phyloP scores from a whole-genome alignment of 2,113 vertebrate species.

The Scatophagus argus region DNA sequence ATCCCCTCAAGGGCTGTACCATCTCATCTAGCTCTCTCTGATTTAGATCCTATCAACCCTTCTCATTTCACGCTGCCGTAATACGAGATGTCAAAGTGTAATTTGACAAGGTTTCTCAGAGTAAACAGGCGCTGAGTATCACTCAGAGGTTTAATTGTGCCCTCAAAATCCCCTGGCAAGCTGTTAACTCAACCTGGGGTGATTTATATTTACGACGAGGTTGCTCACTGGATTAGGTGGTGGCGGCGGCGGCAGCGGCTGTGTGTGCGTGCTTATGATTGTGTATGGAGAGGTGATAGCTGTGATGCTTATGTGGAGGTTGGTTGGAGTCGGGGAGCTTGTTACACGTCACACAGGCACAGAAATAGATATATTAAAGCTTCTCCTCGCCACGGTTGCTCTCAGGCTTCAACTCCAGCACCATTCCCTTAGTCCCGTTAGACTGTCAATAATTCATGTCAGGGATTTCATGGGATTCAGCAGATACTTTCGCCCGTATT shows the following conservation, averaged over 20 bases:
- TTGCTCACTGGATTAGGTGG: neutral
- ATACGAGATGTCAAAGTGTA: constrained; percentile 73
- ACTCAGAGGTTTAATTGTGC: constrained; percentile 41
- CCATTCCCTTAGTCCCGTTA: constrained; percentile 87
- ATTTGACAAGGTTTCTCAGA: constrained; percentile 71
- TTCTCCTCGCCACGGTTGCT: constrained; percentile 86
- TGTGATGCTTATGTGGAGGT: constrained; percentile 10
- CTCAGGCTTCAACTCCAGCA: constrained; percentile 87
- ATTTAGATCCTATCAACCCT: constrained; percentile 71
- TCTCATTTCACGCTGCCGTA: constrained; percentile 58
- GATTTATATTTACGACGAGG: constrained; percentile 16
- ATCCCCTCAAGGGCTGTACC: constrained; percentile 75
- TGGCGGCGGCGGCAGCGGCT: neutral
- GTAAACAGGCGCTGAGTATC: constrained; percentile 62
- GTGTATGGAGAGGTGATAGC: constrained; percentile 28
- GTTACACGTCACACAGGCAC: constrained; percentile 67
- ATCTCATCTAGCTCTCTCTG: constrained; percentile 72
- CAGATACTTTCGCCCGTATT: constrained; percentile 88
- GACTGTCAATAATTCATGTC: constrained; percentile 94
- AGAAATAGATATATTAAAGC: constrained; percentile 86
- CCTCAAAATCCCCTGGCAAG: constrained; percentile 23
- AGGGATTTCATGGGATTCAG: constrained; percentile 89
- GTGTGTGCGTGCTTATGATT: neutral
- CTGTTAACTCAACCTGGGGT: constrained; percentile 39
- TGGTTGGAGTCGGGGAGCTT: constrained; percentile 36